phyloP scores from a whole-genome alignment of 2,113 vertebrate genomes.

The Rostratula benghalensis region DNA sequence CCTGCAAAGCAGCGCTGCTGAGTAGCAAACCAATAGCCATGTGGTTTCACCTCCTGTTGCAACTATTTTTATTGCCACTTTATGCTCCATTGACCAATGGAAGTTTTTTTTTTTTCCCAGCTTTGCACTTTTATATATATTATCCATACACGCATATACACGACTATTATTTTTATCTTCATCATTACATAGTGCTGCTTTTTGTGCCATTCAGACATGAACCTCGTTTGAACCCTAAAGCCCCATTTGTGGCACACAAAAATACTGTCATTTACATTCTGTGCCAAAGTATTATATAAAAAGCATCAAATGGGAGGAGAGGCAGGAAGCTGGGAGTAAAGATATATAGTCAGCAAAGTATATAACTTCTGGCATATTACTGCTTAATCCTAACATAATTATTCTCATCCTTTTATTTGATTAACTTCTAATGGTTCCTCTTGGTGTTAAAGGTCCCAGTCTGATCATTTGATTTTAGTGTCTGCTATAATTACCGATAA shows the following conservation, averaged over 20 bases:
- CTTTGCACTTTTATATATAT: slow-evolving; percentile 69
- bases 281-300: slow-evolving; percentile 78
- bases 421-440: slow-evolving; percentile 99
- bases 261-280: slow-evolving; percentile 78
- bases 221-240: slow-evolving; percentile 76
- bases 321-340: slow-evolving; percentile 77
- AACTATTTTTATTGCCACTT: slow-evolving; percentile 66
- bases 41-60: slow-evolving; percentile 66
- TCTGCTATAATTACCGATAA: slow-evolving; percentile 99
- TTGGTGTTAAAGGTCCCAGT: slow-evolving; percentile 93
- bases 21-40: slow-evolving; percentile 10
- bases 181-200: slow-evolving; percentile 65
- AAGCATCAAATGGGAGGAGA: slow-evolving; percentile 70
- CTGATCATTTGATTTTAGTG: slow-evolving; percentile 98
- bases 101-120: slow-evolving; percentile 53
- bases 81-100: slow-evolving; percentile 72
- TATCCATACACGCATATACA: background rate
- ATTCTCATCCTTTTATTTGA: slow-evolving; percentile 99
- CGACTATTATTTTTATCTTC: slow-evolving; percentile 71
- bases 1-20: background rate
- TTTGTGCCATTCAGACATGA: slow-evolving; percentile 70
- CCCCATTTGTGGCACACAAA: slow-evolving; percentile 70
- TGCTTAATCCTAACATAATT: slow-evolving; percentile 93
- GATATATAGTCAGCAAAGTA: slow-evolving; percentile 83
- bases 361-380: slow-evolving; percentile 86